Evolutionary conservation across 37 sponge, comb jelly and placozoan species (phyloP), one percentile per base, ranked within the genome.

Genomic region (Crambe crambe): DNA sequence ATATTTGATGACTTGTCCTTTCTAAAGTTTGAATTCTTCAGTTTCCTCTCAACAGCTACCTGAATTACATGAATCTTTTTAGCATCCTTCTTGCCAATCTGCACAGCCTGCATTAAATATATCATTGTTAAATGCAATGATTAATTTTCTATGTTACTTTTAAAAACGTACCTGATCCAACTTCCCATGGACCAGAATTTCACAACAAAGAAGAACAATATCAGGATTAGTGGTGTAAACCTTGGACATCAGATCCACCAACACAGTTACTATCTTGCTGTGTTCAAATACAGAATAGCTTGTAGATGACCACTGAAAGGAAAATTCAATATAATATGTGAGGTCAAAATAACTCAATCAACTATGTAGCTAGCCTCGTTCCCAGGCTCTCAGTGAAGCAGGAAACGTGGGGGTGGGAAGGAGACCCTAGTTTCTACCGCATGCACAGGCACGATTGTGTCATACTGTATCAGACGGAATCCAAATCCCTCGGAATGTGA

Each of bases 211-310:
- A 25, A 61, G 40, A 0, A 80, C 15, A 20, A 80, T 47, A 6
- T 83, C 80, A 1, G 74, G 70, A 20, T 89, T 80, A 36, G 75
- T 78, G 80, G 35, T 32, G 63, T 89, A 64, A n/a, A 89, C 63
- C 57, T 83, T 89, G 51, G 40, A 36, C 89, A 89, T 74, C 27
- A 89, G 42, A 40, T 79, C 89, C 43, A 79, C 66, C 18, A 89
- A 20, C 1, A 64, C 58, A 17, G 74, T 0, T 30, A 56, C 15
- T 18, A 80, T 37, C 3, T 58, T 1, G 2, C 27, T 20, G 2
- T 40, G 26, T 1, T 25, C 20, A 42, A 83, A 72, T n/a, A 89
- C 32, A 74, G 37, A 31, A 0, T 22, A 8, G 3, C 42, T 22
- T 23, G 89, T 89, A 39, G 75, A 68, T 17, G 72, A 70, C 89